These are phyloP conservation scores for Tupaia tana DNA, from an alignment of 2,113 vertebrate species.

Conservation along the genomic window DNA sequence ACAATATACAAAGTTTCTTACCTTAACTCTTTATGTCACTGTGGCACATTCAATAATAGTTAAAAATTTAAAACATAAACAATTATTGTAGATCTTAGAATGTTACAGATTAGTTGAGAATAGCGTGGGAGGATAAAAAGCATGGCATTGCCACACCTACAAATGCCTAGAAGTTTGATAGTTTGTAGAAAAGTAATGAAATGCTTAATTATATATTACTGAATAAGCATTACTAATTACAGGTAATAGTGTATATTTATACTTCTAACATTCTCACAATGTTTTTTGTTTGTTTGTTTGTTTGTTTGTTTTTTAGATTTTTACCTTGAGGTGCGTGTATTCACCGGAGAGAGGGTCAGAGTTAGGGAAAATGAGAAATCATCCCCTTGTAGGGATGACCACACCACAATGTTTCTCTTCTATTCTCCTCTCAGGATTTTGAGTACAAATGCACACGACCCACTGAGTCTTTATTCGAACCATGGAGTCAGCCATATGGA, in stretches of 20 bases:
- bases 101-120: slow-evolving; percentile 32
- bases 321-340: too few species aligned
- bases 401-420: too few species aligned
- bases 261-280: neutral
- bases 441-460: too few species aligned
- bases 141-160: neutral
- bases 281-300: neutral
- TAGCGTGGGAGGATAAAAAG: neutral
- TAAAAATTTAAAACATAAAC: neutral
- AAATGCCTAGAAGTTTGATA: neutral
- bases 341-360: too few species aligned
- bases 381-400: too few species aligned
- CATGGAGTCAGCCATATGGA: too few species aligned
- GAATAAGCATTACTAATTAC: neutral
- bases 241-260: neutral
- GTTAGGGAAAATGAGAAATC: too few species aligned
- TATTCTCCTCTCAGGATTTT: too few species aligned
- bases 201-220: neutral
- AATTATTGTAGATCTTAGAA: neutral
- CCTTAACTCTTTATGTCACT: slow-evolving; percentile 33
- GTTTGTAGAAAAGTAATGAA: neutral
- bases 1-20: neutral
- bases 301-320: too few species aligned
- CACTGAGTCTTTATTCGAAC: too few species aligned
- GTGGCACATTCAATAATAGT: neutral